These are phyloP conservation scores for Phoebastria nigripes DNA, from an alignment of 2,797 vertebrate species.

Conservation along the genomic window DNA sequence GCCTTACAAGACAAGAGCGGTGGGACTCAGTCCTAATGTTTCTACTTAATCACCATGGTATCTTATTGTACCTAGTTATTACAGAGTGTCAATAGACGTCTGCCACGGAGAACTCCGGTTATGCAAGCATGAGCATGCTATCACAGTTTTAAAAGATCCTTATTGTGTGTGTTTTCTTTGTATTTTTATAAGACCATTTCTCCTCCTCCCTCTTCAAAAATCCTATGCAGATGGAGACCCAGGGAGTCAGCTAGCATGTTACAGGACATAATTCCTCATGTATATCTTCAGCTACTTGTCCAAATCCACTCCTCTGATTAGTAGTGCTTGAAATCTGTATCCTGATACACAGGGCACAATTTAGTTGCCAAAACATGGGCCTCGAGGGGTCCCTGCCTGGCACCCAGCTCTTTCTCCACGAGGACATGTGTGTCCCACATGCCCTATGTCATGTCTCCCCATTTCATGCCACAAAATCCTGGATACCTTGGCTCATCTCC, in stretches of 20 bases:
- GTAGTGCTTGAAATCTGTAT: not conserved
- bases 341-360: not conserved
- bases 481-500: not conserved
- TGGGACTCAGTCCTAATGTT: not conserved
- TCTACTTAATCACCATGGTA: not conserved
- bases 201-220: not conserved
- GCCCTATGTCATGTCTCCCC: not conserved
- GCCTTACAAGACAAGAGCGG: not conserved
- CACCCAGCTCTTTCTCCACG: not conserved
- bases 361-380: not conserved
- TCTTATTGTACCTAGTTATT: not conserved
- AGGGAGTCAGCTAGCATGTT: not conserved
- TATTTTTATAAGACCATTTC: not conserved
- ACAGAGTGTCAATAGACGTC: not conserved
- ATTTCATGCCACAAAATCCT: not conserved
- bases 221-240: not conserved
- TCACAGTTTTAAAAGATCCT: not conserved
- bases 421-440: not conserved
- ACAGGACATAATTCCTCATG: not conserved
- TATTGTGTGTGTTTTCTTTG: not conserved
- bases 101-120: not conserved
- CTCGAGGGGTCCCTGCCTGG: fast-evolving
- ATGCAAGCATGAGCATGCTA: not conserved
- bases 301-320: not conserved
- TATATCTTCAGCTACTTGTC: not conserved